Evolutionary conservation across 2,888 invertebrate genomes (phyloP).

Genomic region (Drosophila trichaetosa): DNA sequence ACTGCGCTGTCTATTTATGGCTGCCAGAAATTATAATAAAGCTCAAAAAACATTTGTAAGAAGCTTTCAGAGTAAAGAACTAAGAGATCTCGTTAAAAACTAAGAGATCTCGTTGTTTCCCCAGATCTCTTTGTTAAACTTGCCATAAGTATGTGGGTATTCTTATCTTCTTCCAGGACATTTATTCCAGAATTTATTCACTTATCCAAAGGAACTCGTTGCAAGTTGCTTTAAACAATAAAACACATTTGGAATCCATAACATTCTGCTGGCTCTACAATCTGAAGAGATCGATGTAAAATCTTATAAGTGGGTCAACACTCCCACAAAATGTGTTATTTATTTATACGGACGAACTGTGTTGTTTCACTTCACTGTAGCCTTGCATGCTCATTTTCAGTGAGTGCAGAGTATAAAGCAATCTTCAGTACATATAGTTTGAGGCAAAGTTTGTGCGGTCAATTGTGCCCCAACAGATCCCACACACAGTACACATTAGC

Average conservation of each 20-base stretch:
- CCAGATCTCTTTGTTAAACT: not conserved
- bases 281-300: not conserved
- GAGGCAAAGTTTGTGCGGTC: conserved; percentile 7
- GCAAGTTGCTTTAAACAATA: not conserved
- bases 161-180: not conserved
- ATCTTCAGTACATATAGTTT: not conserved
- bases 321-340: not conserved
- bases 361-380: not conserved
- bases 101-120: not conserved
- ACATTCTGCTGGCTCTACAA: not conserved
- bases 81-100: conserved; percentile 1
- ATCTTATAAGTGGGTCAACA: not conserved
- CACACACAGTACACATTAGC: conserved; percentile 63
- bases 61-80: conserved; percentile 7
- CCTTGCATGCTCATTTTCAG: not conserved
- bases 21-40: not conserved
- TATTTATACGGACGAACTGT: not conserved
- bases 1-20: not conserved
- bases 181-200: not conserved
- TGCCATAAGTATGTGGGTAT: too few species aligned
- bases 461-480: conserved; percentile 14
- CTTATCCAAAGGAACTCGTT: not conserved
- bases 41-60: not conserved
- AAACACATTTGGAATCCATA: not conserved
- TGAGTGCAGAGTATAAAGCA: conserved; percentile 15